phyloP scores from a whole-genome alignment of 2,113 vertebrate genomes.

The Microtus oregoni region DNA sequence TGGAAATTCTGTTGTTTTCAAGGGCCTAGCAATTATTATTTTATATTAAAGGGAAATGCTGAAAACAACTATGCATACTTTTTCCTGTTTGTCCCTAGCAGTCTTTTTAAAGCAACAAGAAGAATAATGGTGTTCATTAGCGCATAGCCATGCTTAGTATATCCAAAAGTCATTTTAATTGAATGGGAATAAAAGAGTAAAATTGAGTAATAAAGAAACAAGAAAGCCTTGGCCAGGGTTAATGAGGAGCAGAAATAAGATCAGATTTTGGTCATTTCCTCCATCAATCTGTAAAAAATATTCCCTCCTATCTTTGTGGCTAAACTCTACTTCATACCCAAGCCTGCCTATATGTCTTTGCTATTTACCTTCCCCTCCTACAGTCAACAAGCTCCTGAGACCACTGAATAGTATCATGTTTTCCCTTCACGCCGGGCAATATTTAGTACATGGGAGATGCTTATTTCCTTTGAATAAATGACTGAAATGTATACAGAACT shows the following conservation, averaged over 20 bases:
- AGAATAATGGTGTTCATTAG: constrained; percentile 60
- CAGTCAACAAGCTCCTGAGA: background rate
- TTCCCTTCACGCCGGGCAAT: rapidly evolving
- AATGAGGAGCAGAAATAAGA: background rate
- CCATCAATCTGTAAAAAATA: background rate
- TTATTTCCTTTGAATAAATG: background rate
- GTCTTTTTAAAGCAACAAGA: background rate
- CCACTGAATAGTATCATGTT: background rate
- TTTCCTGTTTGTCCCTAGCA: background rate
- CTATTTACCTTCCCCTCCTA: background rate
- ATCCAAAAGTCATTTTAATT: constrained; percentile 61
- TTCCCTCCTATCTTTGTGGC: background rate
- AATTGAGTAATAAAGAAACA: constrained; percentile 53
- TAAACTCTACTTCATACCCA: background rate
- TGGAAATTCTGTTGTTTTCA: constrained; percentile 42
- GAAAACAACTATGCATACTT: background rate
- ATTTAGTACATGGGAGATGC: background rate
- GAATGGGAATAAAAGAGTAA: background rate
- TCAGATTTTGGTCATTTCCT: background rate
- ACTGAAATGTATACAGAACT: background rate
- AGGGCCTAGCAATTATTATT: constrained; percentile 31
- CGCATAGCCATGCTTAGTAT: constrained; percentile 28
- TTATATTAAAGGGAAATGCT: constrained; percentile 46
- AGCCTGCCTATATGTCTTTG: background rate
- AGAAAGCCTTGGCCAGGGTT: background rate